Conservation (phyloP, 2,113 vertebrate species). For the Sinocyclocheilus maitianheensis region DNA sequence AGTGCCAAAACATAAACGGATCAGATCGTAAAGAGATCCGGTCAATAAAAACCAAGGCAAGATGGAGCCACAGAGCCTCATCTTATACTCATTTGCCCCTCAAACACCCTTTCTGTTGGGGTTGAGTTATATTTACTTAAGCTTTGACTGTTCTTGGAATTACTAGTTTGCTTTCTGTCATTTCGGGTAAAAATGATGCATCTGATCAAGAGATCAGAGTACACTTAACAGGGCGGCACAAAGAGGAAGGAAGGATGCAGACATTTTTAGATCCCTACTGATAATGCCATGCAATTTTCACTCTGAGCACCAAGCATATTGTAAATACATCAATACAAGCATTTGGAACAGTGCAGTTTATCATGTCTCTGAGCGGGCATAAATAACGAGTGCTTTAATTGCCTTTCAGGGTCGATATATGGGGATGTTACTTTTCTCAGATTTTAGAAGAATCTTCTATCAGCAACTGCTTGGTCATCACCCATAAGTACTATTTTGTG, state of each 20-base stretch:
- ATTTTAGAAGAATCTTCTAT: background rate
- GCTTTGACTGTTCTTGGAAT: background rate
- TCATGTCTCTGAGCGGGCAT: background rate
- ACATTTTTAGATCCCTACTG: background rate
- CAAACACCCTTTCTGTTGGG: background rate
- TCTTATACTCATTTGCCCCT: background rate
- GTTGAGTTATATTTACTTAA: background rate
- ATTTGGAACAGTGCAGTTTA: background rate
- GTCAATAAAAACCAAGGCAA: background rate
- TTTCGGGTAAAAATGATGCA: background rate
- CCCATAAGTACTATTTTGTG: background rate
- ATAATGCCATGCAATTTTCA: background rate
- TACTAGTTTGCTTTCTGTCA: background rate
- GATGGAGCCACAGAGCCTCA: background rate
- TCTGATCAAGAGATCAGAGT: background rate
- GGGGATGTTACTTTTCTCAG: background rate
- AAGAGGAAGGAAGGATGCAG: constrained; percentile 20
- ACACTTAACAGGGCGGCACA: background rate
- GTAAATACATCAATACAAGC: background rate
- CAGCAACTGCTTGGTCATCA: background rate
- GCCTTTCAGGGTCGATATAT: background rate
- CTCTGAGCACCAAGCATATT: background rate
- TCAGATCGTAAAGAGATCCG: too few species aligned
- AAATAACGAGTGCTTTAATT: background rate
- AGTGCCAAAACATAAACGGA: too few species aligned